Percentiles rank a stretch among this genome's conserved stretches.
Conservation (phyloP, 2,113 vertebrate species). For the Terrapene triunguis region DNA sequence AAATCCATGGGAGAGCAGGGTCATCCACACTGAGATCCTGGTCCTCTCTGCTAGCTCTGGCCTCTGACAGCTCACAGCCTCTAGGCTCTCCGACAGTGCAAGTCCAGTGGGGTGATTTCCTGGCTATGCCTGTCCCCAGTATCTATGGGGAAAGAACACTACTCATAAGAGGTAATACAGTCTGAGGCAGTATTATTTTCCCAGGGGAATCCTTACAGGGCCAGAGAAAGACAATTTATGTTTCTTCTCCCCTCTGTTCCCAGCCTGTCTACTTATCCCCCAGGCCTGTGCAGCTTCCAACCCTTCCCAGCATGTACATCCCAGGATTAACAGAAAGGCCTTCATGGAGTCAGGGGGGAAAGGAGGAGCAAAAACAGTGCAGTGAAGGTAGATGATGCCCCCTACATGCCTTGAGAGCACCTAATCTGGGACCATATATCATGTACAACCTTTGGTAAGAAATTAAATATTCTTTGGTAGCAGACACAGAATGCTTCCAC, state of each 20-base stretch:
- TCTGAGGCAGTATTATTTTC: background rate
- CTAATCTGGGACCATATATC: background rate
- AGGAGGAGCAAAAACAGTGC: background rate
- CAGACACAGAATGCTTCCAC: background rate
- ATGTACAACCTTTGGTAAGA: background rate
- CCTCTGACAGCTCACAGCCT: background rate
- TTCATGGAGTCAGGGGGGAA: background rate
- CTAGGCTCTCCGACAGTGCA: background rate
- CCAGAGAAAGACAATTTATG: background rate
- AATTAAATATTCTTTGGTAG: background rate
- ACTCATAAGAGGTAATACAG: background rate
- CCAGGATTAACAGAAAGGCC: background rate
- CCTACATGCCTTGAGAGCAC: background rate
- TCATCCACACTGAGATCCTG: background rate
- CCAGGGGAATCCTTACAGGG: background rate
- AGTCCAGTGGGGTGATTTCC: background rate
- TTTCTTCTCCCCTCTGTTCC: background rate
- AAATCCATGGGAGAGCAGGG: accelerated
- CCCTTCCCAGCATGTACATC: background rate
- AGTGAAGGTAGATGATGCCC: background rate
- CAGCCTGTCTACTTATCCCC: background rate
- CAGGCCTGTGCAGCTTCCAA: background rate
- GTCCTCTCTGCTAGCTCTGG: background rate
- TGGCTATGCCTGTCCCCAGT: background rate
- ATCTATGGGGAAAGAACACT: background rate